phyloP scores from a whole-genome alignment of 2,113 vertebrate genomes.

The Leptosomus discolor region DNA sequence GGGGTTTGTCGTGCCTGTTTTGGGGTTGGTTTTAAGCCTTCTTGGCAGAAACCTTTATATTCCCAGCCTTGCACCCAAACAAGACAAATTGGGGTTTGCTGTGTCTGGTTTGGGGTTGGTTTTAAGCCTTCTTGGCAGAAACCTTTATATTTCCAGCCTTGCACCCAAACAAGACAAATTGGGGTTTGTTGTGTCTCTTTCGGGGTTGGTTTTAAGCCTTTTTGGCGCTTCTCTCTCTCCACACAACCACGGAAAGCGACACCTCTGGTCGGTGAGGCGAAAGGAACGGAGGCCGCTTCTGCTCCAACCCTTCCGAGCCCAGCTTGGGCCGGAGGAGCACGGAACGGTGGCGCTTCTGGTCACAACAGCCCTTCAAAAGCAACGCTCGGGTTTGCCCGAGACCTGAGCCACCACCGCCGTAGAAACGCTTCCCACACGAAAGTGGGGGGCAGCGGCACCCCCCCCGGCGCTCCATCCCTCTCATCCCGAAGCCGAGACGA shows the following conservation, averaged over 20 bases:
- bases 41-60: too few species aligned
- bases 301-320: neutral
- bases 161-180: neutral
- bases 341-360: fast-evolving
- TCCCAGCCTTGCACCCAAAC: too few species aligned
- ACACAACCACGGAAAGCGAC: neutral
- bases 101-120: too few species aligned
- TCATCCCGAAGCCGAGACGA: neutral
- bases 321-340: neutral
- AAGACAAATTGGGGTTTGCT: too few species aligned
- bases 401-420: neutral
- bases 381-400: neutral
- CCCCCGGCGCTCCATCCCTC: neutral
- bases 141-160: neutral
- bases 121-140: too few species aligned
- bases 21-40: too few species aligned
- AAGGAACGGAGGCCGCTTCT: neutral
- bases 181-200: neutral
- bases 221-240: neutral
- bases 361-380: fast-evolving
- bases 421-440: too few species aligned
- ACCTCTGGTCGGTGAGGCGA: neutral
- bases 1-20: too few species aligned
- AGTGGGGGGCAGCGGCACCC: neutral
- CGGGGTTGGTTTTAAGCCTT: neutral